Percentiles rank a stretch among this genome's conserved stretches.
Conservation (phyloP, 92 coral and sea anemone genomes). For the Epizoanthus scotinus region DNA sequence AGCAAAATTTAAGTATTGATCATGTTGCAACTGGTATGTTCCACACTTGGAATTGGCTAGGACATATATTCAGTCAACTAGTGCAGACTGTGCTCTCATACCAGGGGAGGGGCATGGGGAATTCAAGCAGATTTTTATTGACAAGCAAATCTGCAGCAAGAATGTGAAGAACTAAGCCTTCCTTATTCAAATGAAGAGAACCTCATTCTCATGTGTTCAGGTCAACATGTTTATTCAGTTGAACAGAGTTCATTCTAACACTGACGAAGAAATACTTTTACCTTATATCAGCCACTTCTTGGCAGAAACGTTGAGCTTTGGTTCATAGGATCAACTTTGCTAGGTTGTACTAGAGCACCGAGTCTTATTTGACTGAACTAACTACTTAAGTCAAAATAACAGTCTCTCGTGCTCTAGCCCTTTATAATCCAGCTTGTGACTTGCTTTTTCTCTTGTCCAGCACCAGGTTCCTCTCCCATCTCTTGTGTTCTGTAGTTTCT, state of each 20-base stretch:
- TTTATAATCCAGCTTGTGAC: slow-evolving; percentile 11
- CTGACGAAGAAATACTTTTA: slow-evolving; percentile 26
- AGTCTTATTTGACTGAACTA: slow-evolving; percentile 27
- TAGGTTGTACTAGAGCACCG: slow-evolving; percentile 39
- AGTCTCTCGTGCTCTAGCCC: slow-evolving; percentile 42
- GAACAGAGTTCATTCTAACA: slow-evolving; percentile 11
- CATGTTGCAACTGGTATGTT: no score
- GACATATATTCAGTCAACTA: not conserved
- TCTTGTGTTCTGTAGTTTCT: not conserved
- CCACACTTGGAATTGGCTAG: no score
- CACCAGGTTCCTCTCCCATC: not conserved
- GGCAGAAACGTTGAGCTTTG: no score
- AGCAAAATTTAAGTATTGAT: no score
- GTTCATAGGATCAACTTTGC: slow-evolving; percentile 18
- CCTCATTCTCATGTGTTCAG: not conserved
- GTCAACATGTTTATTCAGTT: slow-evolving; percentile 35
- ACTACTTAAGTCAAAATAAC: not conserved
- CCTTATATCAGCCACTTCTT: slow-evolving; percentile 31
- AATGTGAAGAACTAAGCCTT: not conserved
- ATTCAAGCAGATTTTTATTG: slow-evolving; percentile 4
- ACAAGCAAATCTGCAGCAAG: not conserved
- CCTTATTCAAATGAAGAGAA: not conserved
- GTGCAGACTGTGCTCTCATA: not conserved
- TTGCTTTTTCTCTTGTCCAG: slow-evolving; percentile 14
- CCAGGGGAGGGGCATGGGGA: not conserved